Conservation (phyloP, 2,113 vertebrate species). For the Tapirus terrestris region DNA sequence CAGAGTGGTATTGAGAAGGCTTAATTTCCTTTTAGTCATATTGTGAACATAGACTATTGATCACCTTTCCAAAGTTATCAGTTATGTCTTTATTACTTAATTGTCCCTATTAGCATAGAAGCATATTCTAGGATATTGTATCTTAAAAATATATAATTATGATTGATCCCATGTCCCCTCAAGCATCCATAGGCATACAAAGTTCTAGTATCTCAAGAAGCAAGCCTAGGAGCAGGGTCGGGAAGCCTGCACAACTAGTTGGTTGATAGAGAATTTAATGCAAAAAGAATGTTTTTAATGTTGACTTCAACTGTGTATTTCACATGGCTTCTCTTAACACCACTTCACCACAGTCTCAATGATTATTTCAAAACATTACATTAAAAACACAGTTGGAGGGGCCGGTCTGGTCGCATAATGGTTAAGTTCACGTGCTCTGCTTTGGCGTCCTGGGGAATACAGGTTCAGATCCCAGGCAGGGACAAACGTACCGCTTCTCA, state of each 20-base stretch:
- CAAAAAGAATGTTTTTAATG: neutral
- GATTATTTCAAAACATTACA: neutral
- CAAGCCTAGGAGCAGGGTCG: too few species aligned
- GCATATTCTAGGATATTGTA: neutral
- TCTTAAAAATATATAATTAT: neutral
- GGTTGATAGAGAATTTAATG: neutral
- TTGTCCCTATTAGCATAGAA: neutral
- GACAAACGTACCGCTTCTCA: too few species aligned
- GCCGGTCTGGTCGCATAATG: too few species aligned
- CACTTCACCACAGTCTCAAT: neutral
- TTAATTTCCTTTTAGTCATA: neutral
- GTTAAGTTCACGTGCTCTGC: too few species aligned
- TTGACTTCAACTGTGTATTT: neutral
- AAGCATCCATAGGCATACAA: neutral
- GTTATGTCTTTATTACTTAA: neutral
- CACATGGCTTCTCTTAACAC: neutral
- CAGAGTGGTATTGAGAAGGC: neutral
- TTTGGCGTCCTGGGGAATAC: too few species aligned
- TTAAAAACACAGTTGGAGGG: neutral
- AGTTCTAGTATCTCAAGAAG: neutral
- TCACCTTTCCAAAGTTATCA: neutral
- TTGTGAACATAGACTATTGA: neutral
- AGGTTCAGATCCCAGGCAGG: too few species aligned
- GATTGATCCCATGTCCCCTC: neutral
- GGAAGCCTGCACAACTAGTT: neutral